Base-by-base conservation (phyloP, 2,888 invertebrate species). In the Malachius bipustulatus region DNA sequence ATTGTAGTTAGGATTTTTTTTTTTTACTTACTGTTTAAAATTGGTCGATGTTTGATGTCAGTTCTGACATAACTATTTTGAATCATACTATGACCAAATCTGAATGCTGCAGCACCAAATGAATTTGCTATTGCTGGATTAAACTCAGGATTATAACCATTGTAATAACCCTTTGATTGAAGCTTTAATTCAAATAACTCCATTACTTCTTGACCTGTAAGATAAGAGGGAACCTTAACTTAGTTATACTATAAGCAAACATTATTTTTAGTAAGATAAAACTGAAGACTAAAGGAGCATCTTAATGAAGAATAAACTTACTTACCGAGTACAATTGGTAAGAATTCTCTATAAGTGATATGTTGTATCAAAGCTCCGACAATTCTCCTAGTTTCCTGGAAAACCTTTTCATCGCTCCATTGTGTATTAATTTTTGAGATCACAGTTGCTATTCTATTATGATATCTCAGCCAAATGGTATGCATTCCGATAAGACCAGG, bases 321-420 rank as follows among this genome's bases (percentile, higher is more conserved):
- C 30, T 57, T 51, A 76, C 79, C 83, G 42, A 40, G 26, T 10
- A 89, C 70, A 16, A 88, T 71, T 0, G 89, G 88, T 39, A 89
- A 60, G 56, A 83, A 88, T 57, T 89, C 88, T 2, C 77, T 70
- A 51, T 81, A 89, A 0, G 83, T 84, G 37, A 89, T 82, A 48
- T 85, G 87, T 56, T 89, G 89, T 32, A 87, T 64, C 56, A 82
- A 69, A 9, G 88, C 88, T 1, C 77, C 80, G 3, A 90, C 69
- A 32, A 91, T 83, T 47, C 79, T 77, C 13, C 89, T 67, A 0
- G 84, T 75, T 60, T 90, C 90, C 52, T 88, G 87, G 56, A 80
- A 89, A 8, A 84, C 65, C 54, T 80, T 79, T 54, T 90, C 89
- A 53, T 91, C 90, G 50, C 77, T 79, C 91, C 91, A 91, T 50